Base-by-base conservation (phyloP, 35 echinoderm and acorn worm species). In the Eucidaris tribuloides region DNA sequence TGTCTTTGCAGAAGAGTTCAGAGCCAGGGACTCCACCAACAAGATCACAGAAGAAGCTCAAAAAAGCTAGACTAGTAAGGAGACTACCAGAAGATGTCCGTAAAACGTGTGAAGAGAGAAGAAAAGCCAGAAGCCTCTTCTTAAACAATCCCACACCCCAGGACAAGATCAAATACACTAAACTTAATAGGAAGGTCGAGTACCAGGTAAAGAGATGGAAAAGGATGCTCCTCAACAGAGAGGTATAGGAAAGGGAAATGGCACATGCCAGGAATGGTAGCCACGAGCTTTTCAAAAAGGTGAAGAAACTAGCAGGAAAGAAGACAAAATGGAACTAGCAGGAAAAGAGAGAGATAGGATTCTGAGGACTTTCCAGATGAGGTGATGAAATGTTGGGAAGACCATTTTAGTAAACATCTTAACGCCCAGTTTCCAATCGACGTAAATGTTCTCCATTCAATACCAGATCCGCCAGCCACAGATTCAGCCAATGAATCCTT, bases 321-420 rank as follows among this genome's bases (percentile, higher is more conserved):
- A 80, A 80, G 45, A 11, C 27, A 46, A 34, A 56, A 43, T 33
- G 18, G 45, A 25, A 23, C 18, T 20, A 34, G 77, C 77, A 1
- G 77, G 2, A 9, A 80, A 58, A 34, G 30, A 80, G 23, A 80
- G 57, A 57, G 27, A 80, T 1, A 36, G 77, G 45, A 33, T 54
- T 4, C 45, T 80, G 7, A 80, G 57, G 39, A 80, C 13, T 15
- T 18, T 45, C 27, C 70, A 11, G 41, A 14, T 13, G 38, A 79
- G 15, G 76, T 79, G 33, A 46, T 80, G 31, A 78, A 80, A 5
- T 80, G 77, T 28, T 80, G 18, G 45, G 77, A 80, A 33, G 77
- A 80, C 50, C 45, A 80, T 32, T 80, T 80, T 32, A 79, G 77
- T 48, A 24, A 24, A 17, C 49, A 80, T 55, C 23, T 80, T 0